Conservation (phyloP, 2,113 vertebrate species). For the Pedetes capensis region DNA sequence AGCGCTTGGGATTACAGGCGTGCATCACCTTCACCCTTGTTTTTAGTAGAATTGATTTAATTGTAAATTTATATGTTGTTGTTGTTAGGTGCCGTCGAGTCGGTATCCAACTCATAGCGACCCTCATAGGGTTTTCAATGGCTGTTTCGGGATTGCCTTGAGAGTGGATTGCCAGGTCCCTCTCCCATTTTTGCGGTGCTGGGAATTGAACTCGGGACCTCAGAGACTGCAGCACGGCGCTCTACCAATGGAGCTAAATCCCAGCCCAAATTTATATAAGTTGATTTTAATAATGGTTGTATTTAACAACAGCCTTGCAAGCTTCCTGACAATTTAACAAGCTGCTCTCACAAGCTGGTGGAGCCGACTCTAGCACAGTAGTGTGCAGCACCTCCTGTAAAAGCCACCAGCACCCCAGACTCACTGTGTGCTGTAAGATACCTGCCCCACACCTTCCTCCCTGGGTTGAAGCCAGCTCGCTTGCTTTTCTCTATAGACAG, state of each 20-base stretch:
- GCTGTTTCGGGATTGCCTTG: too few relatives aligned
- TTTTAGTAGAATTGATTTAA: slow-evolving; percentile 1
- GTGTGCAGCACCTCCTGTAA: not conserved
- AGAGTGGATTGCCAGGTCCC: too few relatives aligned
- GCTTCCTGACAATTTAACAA: not conserved
- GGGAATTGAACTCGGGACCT: not conserved
- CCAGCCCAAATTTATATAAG: not conserved
- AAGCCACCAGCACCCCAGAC: not conserved
- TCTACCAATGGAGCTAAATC: too few relatives aligned
- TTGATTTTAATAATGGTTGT: not conserved
- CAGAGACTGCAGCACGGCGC: too few relatives aligned
- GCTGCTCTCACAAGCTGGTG: not conserved
- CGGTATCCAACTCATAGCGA: too few relatives aligned
- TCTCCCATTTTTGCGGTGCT: too few relatives aligned
- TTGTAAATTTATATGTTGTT: too few relatives aligned
- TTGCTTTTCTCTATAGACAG: not conserved
- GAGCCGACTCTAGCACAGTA: not conserved
- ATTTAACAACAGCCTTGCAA: not conserved
- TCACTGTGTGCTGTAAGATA: not conserved
- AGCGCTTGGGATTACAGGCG: too few relatives aligned
- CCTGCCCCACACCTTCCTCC: not conserved
- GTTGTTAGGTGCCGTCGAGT: too few relatives aligned
- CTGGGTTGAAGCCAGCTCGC: not conserved
- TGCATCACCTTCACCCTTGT: not conserved
- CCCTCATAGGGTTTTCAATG: too few relatives aligned